Base-by-base conservation (phyloP, 2,113 vertebrate genomes). In the Gymnogyps californianus region DNA sequence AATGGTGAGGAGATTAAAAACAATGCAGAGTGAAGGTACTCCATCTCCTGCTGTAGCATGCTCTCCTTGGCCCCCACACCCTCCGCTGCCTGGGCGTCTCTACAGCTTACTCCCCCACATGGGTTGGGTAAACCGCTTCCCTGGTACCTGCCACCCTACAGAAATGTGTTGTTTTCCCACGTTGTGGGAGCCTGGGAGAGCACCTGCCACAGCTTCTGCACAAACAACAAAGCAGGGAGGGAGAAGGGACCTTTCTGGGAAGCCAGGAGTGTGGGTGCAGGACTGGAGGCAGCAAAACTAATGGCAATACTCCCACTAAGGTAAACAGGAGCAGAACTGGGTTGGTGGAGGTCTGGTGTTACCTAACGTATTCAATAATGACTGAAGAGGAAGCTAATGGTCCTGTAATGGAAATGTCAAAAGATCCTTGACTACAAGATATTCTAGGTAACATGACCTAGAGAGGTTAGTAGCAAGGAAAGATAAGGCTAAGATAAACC, bases 91-190 rank as follows among this genome's bases (percentile, higher is more conserved):
- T 25, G 2, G 16, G 13, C 1, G 1, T 49, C n/a, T 87, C 55
- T 65, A 4, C 54, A 55, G 9, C 51, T 79, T 69, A 16, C 7
- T 75, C 11, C 22, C 61, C 3, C 0, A 2, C 28, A 24, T 0
- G 7, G 36, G 11, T 0, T 82, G 58, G 59, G 40, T 77, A 38
- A 61, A 49, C 20, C 62, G 6, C n/a, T 66, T 88, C 46, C 14
- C 40, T 21, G 24, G 13, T 57, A 22, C 44, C 67, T 91, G 65
- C 47, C 31, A 55, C 38, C 34, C 58, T 19, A 40, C 28, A 17
- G 46, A 83, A 87, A 79, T 3, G 1, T 21, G 25, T 21, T 58
- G 25, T 19, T 58, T 91, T 79, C 19, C 29, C 12, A 6, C 0
- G 0, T 13, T 3, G 5, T 72, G 36, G 28, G 72, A 88, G 46